phyloP scores from a whole-genome alignment of 2,113 vertebrate genomes.

The Hirundichthys speculiger region DNA sequence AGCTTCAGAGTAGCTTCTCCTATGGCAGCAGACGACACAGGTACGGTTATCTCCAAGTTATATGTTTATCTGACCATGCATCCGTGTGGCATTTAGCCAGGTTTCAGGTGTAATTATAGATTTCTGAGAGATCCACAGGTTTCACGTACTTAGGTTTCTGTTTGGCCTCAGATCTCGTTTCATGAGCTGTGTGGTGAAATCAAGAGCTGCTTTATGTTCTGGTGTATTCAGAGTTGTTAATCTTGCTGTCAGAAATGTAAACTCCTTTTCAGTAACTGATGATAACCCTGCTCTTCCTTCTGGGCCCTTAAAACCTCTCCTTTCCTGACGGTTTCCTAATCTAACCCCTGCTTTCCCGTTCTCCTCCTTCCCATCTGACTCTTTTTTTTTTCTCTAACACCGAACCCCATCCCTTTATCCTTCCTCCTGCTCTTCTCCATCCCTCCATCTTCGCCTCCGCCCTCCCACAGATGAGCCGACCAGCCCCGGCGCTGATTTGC shows the following conservation, averaged over 20 bases:
- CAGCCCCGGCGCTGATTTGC: slow-evolving; percentile 94
- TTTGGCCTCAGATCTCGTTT: not conserved
- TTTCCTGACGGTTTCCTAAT: slow-evolving; percentile 29
- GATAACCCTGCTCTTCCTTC: slow-evolving; percentile 22
- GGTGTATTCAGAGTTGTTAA: not conserved
- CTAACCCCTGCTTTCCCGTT: slow-evolving; percentile 37
- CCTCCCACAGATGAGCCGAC: slow-evolving; percentile 90
- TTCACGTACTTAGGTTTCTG: not conserved
- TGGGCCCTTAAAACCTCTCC: slow-evolving; percentile 25
- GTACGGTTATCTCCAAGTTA: slow-evolving; percentile 35
- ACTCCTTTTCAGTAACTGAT: slow-evolving; percentile 3
- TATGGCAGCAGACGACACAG: slow-evolving; percentile 69
- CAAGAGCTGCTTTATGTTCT: not conserved
- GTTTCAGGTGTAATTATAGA: not conserved
- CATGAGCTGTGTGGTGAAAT: not conserved
- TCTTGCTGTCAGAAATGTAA: not conserved
- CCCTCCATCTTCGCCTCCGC: slow-evolving; percentile 5
- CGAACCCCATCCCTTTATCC: slow-evolving; percentile 33
- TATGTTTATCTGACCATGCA: not conserved
- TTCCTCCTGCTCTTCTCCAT: not conserved
- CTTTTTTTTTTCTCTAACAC: slow-evolving; percentile 48
- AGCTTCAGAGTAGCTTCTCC: slow-evolving; percentile 29
- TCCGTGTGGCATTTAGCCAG: not conserved
- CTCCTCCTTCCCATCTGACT: slow-evolving; percentile 21
- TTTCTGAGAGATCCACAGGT: not conserved